These are phyloP conservation scores for Pedionomus torquatus DNA, from an alignment of 2,113 vertebrate genomes.

Conservation along the genomic window DNA sequence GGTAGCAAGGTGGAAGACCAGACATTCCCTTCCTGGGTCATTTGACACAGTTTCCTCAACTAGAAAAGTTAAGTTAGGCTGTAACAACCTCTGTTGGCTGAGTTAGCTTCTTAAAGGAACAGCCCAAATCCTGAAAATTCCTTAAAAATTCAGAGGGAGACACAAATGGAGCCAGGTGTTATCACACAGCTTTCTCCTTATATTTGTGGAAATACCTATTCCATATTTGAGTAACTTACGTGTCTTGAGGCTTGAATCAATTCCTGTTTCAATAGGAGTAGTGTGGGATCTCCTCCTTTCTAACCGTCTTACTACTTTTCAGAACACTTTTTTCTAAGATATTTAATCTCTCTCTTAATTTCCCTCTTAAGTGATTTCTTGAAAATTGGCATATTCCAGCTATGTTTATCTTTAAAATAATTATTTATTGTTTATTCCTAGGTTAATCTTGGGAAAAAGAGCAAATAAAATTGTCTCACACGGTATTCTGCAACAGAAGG, in stretches of 20 bases:
- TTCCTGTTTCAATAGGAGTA: neutral
- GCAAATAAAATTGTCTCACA: neutral
- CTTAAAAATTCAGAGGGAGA: neutral
- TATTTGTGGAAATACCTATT: neutral
- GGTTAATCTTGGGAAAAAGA: neutral
- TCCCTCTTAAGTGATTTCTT: neutral
- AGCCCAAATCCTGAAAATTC: neutral
- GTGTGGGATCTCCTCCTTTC: neutral
- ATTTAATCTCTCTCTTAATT: neutral
- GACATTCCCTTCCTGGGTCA: neutral
- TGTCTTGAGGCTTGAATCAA: neutral
- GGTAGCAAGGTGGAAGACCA: neutral
- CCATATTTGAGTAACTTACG: neutral
- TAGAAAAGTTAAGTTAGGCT: neutral
- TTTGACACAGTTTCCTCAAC: neutral
- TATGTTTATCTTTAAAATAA: neutral
- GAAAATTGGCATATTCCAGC: neutral
- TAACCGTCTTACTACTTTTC: neutral
- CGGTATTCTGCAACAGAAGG: fast-evolving
- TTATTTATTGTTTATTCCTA: neutral
- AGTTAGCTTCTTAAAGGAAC: neutral
- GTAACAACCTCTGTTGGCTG: neutral
- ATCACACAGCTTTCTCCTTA: neutral
- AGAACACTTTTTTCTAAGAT: neutral
- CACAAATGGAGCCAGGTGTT: neutral